These are phyloP conservation scores for Mythimna impura DNA, from an alignment of 2,888 invertebrate genomes.

Conservation along the genomic window DNA sequence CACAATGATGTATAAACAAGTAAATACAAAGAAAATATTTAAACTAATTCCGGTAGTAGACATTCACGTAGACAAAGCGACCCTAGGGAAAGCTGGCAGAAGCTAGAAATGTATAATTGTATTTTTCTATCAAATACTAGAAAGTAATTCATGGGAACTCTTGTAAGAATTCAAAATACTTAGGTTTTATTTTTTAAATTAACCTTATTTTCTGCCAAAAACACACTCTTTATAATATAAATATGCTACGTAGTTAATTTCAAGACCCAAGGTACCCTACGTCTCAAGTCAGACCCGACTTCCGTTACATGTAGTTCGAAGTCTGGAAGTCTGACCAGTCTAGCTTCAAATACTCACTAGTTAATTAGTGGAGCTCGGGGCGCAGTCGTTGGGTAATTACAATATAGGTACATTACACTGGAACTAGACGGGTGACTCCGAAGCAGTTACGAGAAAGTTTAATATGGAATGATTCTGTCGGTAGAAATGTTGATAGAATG, in stretches of 20 bases:
- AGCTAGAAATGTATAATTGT: no score
- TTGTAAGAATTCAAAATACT: no score
- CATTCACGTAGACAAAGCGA: no score
- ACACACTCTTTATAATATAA: no score
- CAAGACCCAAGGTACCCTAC: background rate
- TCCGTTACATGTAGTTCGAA: slow-evolving; percentile 3
- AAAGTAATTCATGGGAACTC: no score
- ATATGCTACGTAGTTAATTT: background rate
- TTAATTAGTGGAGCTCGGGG: slow-evolving; percentile 27
- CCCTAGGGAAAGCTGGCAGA: no score
- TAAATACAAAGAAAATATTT: no score
- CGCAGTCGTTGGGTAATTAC: slow-evolving; percentile 15
- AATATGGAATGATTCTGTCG: background rate
- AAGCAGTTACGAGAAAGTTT: slow-evolving; percentile 20
- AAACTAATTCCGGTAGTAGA: no score
- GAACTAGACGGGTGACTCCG: background rate
- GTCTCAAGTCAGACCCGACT: background rate
- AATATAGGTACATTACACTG: slow-evolving; percentile 18
- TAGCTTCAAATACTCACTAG: slow-evolving; percentile 13
- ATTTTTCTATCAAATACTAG: no score
- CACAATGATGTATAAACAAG: no score
- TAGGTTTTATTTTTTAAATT: no score
- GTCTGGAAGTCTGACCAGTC: slow-evolving; percentile 3
- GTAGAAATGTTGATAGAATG: background rate
- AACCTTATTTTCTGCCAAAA: no score